These are phyloP conservation scores for Drosophila subobscura DNA, from an alignment of 1,140 invertebrate genomes.

Conservation along the genomic window DNA sequence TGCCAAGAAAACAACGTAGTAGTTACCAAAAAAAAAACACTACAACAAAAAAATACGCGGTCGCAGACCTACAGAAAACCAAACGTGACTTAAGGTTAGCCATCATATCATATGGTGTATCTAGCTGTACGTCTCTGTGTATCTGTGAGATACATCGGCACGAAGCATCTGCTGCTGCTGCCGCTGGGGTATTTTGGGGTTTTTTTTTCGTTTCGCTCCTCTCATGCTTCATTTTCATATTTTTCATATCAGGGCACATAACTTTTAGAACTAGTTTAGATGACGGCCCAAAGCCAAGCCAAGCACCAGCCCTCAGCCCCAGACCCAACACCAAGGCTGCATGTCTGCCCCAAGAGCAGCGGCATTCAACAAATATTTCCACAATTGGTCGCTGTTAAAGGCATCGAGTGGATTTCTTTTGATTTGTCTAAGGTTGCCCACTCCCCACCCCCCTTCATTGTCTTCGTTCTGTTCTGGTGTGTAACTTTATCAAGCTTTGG, in stretches of 20 bases:
- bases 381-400: conserved; percentile 15
- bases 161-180: conserved; percentile 39
- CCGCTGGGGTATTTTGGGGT: background rate
- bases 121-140: background rate
- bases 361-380: conserved; percentile 35
- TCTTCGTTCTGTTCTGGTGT: conserved; percentile 31
- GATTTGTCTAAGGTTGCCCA: conserved; percentile 27
- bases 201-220: conserved; percentile 16
- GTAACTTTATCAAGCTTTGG: conserved; percentile 55
- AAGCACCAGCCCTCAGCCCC: background rate
- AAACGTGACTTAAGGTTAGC: conserved; percentile 78
- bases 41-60: conserved; percentile 41
- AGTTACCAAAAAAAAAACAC: conserved; percentile 31
- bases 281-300: conserved; percentile 11
- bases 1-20: conserved; percentile 39
- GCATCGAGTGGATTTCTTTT: conserved; percentile 39
- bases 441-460: background rate
- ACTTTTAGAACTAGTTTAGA: conserved; percentile 41
- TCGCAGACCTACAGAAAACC: conserved; percentile 73
- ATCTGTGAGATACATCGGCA: conserved; percentile 47
- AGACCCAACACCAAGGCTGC: conserved; percentile 30
- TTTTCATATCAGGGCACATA: conserved; percentile 50
- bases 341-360: conserved; percentile 23
- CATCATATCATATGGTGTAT: conserved; percentile 21
- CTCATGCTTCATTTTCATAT: conserved; percentile 36